A percentile compares a stretch with the other conserved stretches of the same genome.
These are phyloP conservation scores for Papilio glaucus DNA, from an alignment of 1,140 invertebrate species.

Conservation along the genomic window DNA sequence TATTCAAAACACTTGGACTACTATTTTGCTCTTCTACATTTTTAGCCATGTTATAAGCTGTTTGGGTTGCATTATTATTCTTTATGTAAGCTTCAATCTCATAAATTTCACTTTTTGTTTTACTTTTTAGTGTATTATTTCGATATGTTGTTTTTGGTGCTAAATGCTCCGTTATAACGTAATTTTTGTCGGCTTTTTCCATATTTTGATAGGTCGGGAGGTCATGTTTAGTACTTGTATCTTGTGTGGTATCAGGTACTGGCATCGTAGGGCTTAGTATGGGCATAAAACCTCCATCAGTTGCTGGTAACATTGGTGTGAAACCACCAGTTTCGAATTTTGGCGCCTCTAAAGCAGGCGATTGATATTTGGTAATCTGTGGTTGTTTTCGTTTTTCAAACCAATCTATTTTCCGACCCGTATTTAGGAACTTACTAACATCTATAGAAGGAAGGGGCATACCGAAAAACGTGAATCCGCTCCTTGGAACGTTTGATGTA, in stretches of 20 bases:
- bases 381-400: constrained; percentile 66
- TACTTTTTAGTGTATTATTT: constrained; percentile 66
- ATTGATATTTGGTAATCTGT: constrained; percentile 75
- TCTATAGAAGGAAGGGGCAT: constrained; percentile 90
- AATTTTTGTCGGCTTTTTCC: constrained; percentile 50
- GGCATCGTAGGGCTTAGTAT: constrained; percentile 84
- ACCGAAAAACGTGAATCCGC: constrained; percentile 92
- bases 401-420: constrained; percentile 78
- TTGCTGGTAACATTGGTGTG: constrained; percentile 87
- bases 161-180: constrained; percentile 50
- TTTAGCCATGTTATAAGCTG: constrained; percentile 75
- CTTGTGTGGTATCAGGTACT: constrained; percentile 44
- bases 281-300: constrained; percentile 88
- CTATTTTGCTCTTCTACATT: constrained; percentile 71
- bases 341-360: constrained; percentile 84
- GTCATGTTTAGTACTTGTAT: constrained; percentile 33
- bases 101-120: constrained; percentile 75
- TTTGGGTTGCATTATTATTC: constrained; percentile 69
- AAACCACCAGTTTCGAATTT: constrained; percentile 89
- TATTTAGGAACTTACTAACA: constrained; percentile 86
- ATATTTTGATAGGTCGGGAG: constrained; percentile 47
- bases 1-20: constrained; percentile 64
- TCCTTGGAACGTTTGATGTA: constrained; percentile 64
- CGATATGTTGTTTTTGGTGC: constrained; percentile 50
- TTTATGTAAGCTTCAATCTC: constrained; percentile 70